A percentile compares a stretch with the other conserved stretches of the same genome.
phyloP scores from a whole-genome alignment of 2,113 vertebrate genomes.

The Copsychus sechellarum region DNA sequence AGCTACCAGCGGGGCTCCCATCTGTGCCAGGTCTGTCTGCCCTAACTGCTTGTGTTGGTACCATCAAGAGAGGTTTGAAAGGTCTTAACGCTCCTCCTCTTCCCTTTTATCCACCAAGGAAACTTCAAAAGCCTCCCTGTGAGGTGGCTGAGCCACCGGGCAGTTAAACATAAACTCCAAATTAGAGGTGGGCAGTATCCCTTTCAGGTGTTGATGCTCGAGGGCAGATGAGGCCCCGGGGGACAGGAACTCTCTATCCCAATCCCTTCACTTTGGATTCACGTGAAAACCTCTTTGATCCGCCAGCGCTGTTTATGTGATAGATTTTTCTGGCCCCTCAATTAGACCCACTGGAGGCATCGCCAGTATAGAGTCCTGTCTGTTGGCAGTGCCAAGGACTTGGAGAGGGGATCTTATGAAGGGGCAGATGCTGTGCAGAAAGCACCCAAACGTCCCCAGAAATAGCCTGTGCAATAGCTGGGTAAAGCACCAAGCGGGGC shows the following conservation, averaged over 20 bases:
- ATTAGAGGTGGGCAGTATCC: not conserved
- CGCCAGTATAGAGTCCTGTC: not conserved
- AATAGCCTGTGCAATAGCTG: not conserved
- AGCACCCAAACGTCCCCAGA: not conserved
- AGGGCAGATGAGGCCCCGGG: not conserved
- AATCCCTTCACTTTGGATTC: not conserved
- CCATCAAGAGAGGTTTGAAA: not conserved
- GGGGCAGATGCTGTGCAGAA: not conserved
- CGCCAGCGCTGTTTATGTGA: not conserved
- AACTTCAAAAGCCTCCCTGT: not conserved
- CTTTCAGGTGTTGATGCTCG: not conserved
- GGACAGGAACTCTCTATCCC: not conserved
- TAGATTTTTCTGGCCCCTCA: not conserved
- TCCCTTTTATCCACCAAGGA: not conserved
- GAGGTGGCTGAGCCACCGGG: not conserved
- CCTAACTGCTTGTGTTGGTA: not conserved
- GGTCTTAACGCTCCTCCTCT: not conserved
- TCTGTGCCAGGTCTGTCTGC: accelerated
- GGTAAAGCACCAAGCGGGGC: not conserved
- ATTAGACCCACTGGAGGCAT: not conserved
- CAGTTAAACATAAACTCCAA: not conserved
- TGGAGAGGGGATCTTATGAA: not conserved
- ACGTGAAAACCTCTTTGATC: not conserved
- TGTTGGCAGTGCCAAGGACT: not conserved
- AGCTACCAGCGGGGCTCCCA: accelerated